Conservation (phyloP, 2,113 vertebrate species). For the Choloepus hoffmanni region DNA sequence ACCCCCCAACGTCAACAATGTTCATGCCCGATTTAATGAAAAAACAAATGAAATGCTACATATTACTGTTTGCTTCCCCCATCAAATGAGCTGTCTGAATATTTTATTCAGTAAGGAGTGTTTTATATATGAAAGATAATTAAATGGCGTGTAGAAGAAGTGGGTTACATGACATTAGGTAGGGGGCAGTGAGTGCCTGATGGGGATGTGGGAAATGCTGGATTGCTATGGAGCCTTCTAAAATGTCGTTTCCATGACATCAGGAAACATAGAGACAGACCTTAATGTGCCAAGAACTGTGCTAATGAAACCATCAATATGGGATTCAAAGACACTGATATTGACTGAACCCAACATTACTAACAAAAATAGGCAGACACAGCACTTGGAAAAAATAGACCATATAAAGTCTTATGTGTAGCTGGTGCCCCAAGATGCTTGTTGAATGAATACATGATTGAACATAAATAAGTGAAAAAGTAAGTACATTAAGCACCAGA, state of each 20-base stretch:
- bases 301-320: not conserved
- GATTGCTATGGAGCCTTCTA: not conserved
- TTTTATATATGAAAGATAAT: conserved; percentile 55
- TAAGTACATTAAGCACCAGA: not conserved
- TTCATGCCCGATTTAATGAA: conserved; percentile 63
- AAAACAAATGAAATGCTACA: conserved; percentile 71
- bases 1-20: not conserved
- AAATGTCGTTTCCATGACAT: too few species aligned
- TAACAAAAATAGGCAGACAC: not conserved
- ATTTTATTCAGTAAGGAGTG: conserved; percentile 61
- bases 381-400: not conserved
- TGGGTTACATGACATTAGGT: not conserved
- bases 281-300: not conserved
- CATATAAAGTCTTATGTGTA: rapidly evolving
- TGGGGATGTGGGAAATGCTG: rapidly evolving
- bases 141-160: conserved; percentile 10
- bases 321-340: not conserved
- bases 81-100: conserved; percentile 57
- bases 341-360: rapidly evolving
- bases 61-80: conserved; percentile 39
- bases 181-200: not conserved
- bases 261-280: rapidly evolving
- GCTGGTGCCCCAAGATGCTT: not conserved
- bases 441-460: not conserved
- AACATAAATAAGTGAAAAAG: not conserved